Conservation (phyloP, 2,888 invertebrate species). For the Leptinotarsa peninsularis region DNA sequence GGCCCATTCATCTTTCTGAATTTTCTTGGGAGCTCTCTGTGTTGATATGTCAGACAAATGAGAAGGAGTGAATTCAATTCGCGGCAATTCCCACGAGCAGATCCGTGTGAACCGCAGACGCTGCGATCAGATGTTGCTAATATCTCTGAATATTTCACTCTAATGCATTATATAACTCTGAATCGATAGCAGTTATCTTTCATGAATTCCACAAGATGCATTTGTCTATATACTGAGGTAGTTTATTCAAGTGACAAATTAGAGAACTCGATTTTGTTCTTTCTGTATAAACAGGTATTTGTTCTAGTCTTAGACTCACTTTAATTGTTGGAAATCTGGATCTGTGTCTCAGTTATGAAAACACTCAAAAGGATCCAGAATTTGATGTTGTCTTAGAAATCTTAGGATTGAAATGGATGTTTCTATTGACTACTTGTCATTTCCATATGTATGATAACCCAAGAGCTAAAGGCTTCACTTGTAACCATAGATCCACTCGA, state of each 20-base stretch:
- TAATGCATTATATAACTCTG: constrained; percentile 18
- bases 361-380: no score
- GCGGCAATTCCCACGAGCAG: background rate
- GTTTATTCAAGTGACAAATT: background rate
- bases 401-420: no score
- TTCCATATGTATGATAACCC: no score
- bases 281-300: background rate
- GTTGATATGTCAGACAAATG: constrained; percentile 7
- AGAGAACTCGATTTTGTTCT: background rate
- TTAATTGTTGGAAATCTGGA: no score
- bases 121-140: constrained; percentile 25
- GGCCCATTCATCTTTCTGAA: background rate
- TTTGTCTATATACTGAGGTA: background rate
- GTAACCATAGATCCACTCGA: no score
- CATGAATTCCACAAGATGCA: background rate
- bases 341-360: no score
- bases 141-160: constrained; percentile 27
- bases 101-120: constrained; percentile 12
- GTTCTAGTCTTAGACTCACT: background rate
- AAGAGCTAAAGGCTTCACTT: no score
- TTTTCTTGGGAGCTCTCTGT: background rate
- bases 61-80: background rate
- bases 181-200: constrained; percentile 4
- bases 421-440: no score
- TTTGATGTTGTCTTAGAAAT: no score